Base-by-base conservation (phyloP, 2,888 invertebrate genomes). In the Cheilosia pagana region DNA sequence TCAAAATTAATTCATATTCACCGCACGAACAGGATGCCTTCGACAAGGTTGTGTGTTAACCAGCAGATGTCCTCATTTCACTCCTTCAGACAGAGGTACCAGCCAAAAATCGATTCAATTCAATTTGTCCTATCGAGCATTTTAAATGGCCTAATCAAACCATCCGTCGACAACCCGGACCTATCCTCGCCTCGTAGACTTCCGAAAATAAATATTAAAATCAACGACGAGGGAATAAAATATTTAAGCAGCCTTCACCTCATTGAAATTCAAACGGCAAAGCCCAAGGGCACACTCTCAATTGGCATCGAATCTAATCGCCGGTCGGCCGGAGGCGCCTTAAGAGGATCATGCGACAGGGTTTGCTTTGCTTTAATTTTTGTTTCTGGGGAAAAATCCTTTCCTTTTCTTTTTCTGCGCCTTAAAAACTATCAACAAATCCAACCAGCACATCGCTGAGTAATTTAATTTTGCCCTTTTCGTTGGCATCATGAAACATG, bases 181-280 rank as follows among this genome's bases (percentile, higher is more conserved):
- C 14, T 5, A n/a, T 1, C 23, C 21, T 14, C 4, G 0, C 19
- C 21, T 14, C 4, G 0, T 12, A 10, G 2, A n/a, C 50, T 35
- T 19, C 21, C 2, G 6, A 62, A 62, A 31, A 28, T 48, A 48
- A 62, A 31, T 35, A 31, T 35, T 63, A 35, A n/a, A 35, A n/a
- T 3, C 35, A 62, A 31, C 48, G 62, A 12, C 31, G 12, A 21
- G 1, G 12, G 43, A 43, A 25, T 62, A 21, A 50, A 23, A 63
- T 63, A 28, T 45, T 43, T 45, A 25, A 60, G 35, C n/a, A 8
- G 8, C 45, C n/a, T n/a, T 41, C 14, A 10, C 19, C 52, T 71
- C 52, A 71, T 71, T 71, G 52, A 53, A 50, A 71, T 71, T 60
- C 71, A 60, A 21, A 35, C 12, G 10, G 71, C 28, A 21, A 28